These are phyloP conservation scores for Cichlasoma orientale DNA, from an alignment of 2,797 vertebrate species.

Conservation along the genomic window DNA sequence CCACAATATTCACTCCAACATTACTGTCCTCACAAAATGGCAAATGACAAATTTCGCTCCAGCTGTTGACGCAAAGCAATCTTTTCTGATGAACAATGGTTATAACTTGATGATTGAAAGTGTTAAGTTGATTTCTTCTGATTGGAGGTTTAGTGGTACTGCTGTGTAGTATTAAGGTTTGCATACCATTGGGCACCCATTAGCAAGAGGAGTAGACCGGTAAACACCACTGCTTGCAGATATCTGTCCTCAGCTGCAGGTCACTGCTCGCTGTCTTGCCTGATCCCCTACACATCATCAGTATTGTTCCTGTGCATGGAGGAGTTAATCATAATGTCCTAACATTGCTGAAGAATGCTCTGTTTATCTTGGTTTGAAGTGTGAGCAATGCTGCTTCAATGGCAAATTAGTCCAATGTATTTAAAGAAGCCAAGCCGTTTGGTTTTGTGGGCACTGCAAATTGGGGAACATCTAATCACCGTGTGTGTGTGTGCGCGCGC, in stretches of 20 bases:
- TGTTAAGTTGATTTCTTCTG: slow-evolving; percentile 43
- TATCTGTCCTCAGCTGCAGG: slow-evolving; percentile 64
- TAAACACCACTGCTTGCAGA: slow-evolving; percentile 73
- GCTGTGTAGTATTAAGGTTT: slow-evolving; percentile 66
- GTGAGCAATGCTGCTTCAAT: slow-evolving; percentile 74
- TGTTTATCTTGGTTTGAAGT: slow-evolving; percentile 47
- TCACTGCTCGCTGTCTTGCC: slow-evolving; percentile 70
- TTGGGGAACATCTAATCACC: slow-evolving; percentile 6
- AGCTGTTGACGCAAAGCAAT: slow-evolving; percentile 69
- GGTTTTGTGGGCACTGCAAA: slow-evolving; percentile 3
- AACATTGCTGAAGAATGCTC: slow-evolving; percentile 63
- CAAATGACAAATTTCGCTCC: slow-evolving; percentile 43
- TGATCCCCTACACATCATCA: slow-evolving; percentile 66
- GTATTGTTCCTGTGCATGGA: slow-evolving; percentile 71
- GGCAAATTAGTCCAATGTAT: slow-evolving; percentile 38
- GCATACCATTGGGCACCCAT: slow-evolving; percentile 74
- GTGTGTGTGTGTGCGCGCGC: background rate
- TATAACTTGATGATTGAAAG: slow-evolving; percentile 45
- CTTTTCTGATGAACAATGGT: slow-evolving; percentile 31
- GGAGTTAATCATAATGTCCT: slow-evolving; percentile 61
- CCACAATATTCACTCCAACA: background rate
- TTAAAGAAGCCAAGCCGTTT: background rate
- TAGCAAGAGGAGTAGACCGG: slow-evolving; percentile 65
- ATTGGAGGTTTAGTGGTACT: slow-evolving; percentile 32
- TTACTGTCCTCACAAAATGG: background rate